A percentile compares a stretch with the other conserved stretches of the same genome.
Evolutionary conservation across 2,113 vertebrate species (phyloP).

Genomic region (Scolopax mira): DNA sequence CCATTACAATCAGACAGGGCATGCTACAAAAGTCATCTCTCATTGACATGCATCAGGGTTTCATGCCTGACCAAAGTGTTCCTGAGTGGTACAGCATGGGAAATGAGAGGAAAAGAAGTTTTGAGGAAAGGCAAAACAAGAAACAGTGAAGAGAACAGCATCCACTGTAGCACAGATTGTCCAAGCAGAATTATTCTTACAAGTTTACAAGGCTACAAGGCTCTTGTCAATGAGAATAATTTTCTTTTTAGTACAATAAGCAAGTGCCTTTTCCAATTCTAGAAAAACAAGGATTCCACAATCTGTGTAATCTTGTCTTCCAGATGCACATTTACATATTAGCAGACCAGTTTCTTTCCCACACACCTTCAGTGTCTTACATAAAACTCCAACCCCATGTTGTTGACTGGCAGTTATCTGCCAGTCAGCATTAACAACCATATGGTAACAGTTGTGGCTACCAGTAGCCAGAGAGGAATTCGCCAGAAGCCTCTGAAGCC

Average conservation of each 20-base stretch:
- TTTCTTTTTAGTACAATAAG: neutral
- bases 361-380: neutral
- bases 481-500: conserved; percentile 53
- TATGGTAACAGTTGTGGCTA: conserved; percentile 37
- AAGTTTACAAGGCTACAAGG: neutral
- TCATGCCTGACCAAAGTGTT: neutral
- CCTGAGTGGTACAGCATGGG: neutral
- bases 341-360: conserved; percentile 25
- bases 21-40: neutral
- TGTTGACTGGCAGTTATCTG: neutral
- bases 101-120: neutral
- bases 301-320: neutral
- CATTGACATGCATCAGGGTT: neutral
- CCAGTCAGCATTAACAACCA: conserved; percentile 29
- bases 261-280: neutral
- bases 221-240: neutral
- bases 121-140: neutral
- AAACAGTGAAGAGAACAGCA: neutral
- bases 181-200: neutral
- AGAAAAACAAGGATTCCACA: neutral
- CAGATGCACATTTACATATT: conserved; percentile 44
- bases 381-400: neutral
- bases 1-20: neutral
- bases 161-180: neutral
- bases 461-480: conserved; percentile 42